Base-by-base conservation (phyloP, 2,888 invertebrate genomes). In the Lordiphosa fenestrarum region DNA sequence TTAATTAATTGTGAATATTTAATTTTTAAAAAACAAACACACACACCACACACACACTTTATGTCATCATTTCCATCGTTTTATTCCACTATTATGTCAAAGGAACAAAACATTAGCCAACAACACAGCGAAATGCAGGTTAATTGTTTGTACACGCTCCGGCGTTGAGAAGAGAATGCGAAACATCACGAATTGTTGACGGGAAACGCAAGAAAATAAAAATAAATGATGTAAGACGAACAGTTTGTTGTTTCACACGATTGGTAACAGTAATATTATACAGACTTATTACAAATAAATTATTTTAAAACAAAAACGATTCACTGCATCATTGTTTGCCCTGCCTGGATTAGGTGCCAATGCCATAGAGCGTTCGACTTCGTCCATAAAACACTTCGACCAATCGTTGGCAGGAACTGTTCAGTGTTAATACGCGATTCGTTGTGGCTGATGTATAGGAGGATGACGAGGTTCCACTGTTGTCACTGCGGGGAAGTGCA, bases 321-420 rank as follows among this genome's bases (percentile, higher is more conserved):
- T 25, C 33, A 44, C 44, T 64, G 36, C 40, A 49, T 40, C 33
- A 9, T 50, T 57, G 38, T 69, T 40, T 36, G 15, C 50, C 9
- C 30, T 30, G 30, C 30, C 30, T 30, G 30, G 30, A 30, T 72
- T 69, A 86, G 69, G 78, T 81, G 52, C 89, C 89, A 69, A 88
- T 83, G 66, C 86, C 87, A 41, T 86, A 84, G 40, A 89, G 74
- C 48, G 69, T 85, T 66, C 84, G 86, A 65, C 86, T 83, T 49
- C 71, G 69, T 61, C 78, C 87, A 66, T 88, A 89, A 51, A 85
- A 74, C 40, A 89, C 86, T 69, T 87, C 76, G 25, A 88, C 84
- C 63, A 87, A 71, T 71, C 87, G 87, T 55, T 85, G 84, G 62
- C 86, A 86, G 71, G 77, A 84, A 70, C 84, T 86, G 59, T 81